These are phyloP conservation scores for Karalla daura DNA, from an alignment of 2,797 vertebrate genomes.

Conservation along the genomic window DNA sequence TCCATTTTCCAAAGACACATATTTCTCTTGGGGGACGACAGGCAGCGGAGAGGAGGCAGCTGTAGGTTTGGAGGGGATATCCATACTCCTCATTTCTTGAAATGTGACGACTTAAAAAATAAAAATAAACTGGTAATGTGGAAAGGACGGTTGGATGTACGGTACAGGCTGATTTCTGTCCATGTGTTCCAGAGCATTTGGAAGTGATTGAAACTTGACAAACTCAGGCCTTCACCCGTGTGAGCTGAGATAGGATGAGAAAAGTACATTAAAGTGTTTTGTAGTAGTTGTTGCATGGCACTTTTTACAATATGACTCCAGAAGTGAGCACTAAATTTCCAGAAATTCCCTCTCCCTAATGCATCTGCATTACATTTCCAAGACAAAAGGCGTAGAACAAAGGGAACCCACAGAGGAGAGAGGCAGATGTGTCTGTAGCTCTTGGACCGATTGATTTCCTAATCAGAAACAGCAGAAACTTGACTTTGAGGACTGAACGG, in stretches of 20 bases:
- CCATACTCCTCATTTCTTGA: neutral
- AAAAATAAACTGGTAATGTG: neutral
- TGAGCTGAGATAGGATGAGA: too few species aligned
- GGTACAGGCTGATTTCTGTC: too few species aligned
- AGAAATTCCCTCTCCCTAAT: neutral
- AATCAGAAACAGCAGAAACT: conserved; percentile 13
- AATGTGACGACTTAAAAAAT: neutral
- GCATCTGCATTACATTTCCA: conserved; percentile 6
- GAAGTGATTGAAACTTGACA: too few species aligned
- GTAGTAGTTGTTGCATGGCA: too few species aligned
- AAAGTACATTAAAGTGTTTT: too few species aligned
- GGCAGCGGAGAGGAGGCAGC: neutral
- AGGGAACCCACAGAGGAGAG: neutral
- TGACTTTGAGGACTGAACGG: neutral
- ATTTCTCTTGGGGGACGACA: conserved; percentile 18
- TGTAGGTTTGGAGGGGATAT: conserved; percentile 13
- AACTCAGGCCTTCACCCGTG: too few species aligned
- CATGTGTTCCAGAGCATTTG: too few species aligned
- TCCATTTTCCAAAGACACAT: conserved; percentile 26
- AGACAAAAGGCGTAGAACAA: neutral
- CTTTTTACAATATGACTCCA: too few species aligned
- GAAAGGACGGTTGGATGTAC: neutral
- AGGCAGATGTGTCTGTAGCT: neutral
- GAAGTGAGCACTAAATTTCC: too few species aligned
- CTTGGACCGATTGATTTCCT: neutral